A percentile compares a stretch with the other conserved stretches of the same genome.
These are phyloP conservation scores for Drosophila asahinai DNA, from an alignment of 1,140 invertebrate genomes.

Conservation along the genomic window DNA sequence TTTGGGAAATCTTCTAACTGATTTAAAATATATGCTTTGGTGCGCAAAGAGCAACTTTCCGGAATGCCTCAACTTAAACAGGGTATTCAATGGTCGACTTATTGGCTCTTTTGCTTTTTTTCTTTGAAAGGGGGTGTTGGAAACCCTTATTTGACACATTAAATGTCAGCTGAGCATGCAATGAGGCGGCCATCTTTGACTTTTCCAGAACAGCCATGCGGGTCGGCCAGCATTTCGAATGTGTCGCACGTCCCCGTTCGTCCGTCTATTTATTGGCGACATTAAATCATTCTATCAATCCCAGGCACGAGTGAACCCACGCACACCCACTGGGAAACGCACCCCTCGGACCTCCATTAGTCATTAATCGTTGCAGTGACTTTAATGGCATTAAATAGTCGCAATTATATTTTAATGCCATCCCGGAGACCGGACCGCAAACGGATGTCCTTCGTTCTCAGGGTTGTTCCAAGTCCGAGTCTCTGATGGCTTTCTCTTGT, in stretches of 20 bases:
- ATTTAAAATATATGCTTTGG: too few species aligned
- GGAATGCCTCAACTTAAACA: neutral
- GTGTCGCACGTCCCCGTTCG: slow-evolving; percentile 68
- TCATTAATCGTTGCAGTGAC: slow-evolving; percentile 81
- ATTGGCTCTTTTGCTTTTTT: neutral
- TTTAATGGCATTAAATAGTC: slow-evolving; percentile 83
- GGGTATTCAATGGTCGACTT: neutral
- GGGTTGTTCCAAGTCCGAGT: slow-evolving; percentile 42
- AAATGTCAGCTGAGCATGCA: slow-evolving; percentile 79
- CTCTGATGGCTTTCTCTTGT: slow-evolving; percentile 8
- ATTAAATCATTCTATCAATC: slow-evolving; percentile 84
- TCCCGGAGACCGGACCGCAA: slow-evolving; percentile 31
- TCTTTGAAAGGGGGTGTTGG: slow-evolving; percentile 34
- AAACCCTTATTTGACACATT: slow-evolving; percentile 81
- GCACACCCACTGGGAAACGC: slow-evolving; percentile 13
- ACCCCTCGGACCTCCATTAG: slow-evolving; percentile 60
- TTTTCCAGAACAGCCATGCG: slow-evolving; percentile 47
- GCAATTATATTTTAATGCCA: slow-evolving; percentile 81
- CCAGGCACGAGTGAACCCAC: slow-evolving; percentile 62
- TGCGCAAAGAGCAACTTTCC: neutral
- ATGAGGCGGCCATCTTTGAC: slow-evolving; percentile 73
- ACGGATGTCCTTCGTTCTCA: slow-evolving; percentile 16
- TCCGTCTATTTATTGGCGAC: slow-evolving; percentile 78
- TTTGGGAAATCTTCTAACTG: neutral
- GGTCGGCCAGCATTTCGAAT: slow-evolving; percentile 67